Base-by-base conservation (phyloP, 2,888 invertebrate genomes). In the Dasypolia templi region DNA sequence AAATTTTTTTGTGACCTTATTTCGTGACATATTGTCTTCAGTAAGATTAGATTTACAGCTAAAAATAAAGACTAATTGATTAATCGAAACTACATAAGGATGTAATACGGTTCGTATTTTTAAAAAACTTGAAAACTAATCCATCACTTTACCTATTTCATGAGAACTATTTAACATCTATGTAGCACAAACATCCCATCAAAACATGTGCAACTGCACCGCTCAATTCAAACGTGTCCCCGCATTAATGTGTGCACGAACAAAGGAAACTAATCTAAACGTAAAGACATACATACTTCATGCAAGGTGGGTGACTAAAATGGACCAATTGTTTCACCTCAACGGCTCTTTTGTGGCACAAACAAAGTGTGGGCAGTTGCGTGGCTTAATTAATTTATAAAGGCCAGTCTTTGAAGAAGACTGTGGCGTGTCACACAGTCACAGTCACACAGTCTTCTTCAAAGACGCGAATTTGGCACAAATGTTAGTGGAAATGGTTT, bases 251-350 rank as follows among this genome's bases (percentile, higher is more conserved):
- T 72, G 69, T 42, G 51, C 29, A 29, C 14, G 53, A 73, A 77
- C 82, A 77, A 76, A 79, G 58, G 76, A 72, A 64, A 65, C 68
- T 66, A 72, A 64, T 64, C 68, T 66, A 61, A 76, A 77, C 63
- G 63, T 65, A 63, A 76, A 80, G 69, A 75, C 55, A 80, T 77
- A 72, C 74, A 84, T 86, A 83, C 77, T 79, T 83, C 67, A 84
- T 88, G 75, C 79, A 75, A 77, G 77, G 84, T 66, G 63, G 73
- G 70, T 75, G 68, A 87, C 83, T n/a, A 85, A 86, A 88, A 82
- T 82, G 70, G 81, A 87, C 78, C 91, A 88, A 91, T 92, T 92
- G 91, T 91, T 91, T 91, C 87, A 89, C 88, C 87, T 88, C 86
- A 84, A 89, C 86, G 84, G 85, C 82, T 84, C 89, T 91, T 81